A percentile compares a stretch with the other conserved stretches of the same genome.
phyloP scores from a whole-genome alignment of 2,888 invertebrate species.

The Xestia sexstrigata region DNA sequence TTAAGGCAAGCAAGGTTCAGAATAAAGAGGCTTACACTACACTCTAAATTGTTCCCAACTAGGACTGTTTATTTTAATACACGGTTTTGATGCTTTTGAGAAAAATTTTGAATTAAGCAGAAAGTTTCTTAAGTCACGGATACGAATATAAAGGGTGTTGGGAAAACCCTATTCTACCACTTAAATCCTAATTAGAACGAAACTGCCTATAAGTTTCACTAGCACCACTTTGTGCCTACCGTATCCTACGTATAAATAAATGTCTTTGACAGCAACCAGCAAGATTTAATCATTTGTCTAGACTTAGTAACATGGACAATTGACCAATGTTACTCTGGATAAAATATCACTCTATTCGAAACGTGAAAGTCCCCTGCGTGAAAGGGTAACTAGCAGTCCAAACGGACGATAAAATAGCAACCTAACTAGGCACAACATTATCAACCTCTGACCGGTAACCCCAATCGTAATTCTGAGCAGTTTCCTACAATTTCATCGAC shows the following conservation, averaged over 20 bases:
- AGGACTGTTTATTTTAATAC: no score
- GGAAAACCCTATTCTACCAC: background rate
- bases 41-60: no score
- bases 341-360: conserved; percentile 7
- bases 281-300: background rate
- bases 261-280: background rate
- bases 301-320: background rate
- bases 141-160: background rate
- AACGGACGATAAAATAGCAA: background rate
- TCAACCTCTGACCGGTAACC: conserved; percentile 43
- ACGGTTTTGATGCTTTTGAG: no score
- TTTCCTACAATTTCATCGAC: conserved; percentile 29
- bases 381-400: conserved; percentile 26
- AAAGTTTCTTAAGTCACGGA: no score
- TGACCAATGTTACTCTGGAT: no score
- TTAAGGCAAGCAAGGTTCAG: background rate
- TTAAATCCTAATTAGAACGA: background rate
- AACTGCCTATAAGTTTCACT: background rate
- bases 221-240: no score
- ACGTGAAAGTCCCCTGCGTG: conserved; percentile 36
- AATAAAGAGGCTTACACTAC: background rate
- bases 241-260: no score
- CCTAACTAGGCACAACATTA: conserved; percentile 1
- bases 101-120: no score
- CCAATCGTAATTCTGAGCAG: conserved; percentile 25